Base-by-base conservation (phyloP, 2,888 invertebrate species). In the Eulithis testata region DNA sequence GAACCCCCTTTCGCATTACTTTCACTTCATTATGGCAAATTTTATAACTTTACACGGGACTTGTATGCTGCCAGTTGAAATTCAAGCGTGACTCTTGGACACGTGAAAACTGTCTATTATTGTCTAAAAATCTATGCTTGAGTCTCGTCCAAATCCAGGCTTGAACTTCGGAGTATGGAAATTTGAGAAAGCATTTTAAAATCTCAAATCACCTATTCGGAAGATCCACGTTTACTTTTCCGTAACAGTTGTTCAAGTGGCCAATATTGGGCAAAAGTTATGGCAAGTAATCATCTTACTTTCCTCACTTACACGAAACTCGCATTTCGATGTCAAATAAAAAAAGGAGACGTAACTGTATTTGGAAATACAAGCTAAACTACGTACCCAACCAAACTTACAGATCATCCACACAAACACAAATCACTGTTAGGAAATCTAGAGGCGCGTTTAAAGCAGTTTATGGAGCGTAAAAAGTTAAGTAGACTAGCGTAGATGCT, bases 401-500 rank as follows among this genome's bases (percentile, higher is more conserved):
- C 63, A 63, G 40, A 60, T 67, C 57, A 67, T 63, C 58, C 53
- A 27, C 51, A 45, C 12, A 65, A 54, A 49, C 61, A 54, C 37
- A 56, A 62, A 63, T 52, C 63, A 66, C 66, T 60, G 60, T 47
- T 51, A 51, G 58, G 60, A 56, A 63, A 62, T n/a, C 59, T 62
- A 59, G 49, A 47, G 53, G 21, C 45, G 40, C 60, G 60, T 57
- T 67, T 54, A 64, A 63, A 60, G 37, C 53, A 36, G 53, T 60
- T 67, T 67, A 54, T 67, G 60, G 67, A 63, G 67, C 60, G 67
- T 67, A 60, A 60, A 63, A 63, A 49, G 61, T 58, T 52, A 63
- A 67, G 60, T 57, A 60, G 59, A 61, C 63, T 54, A 50, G 21
- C 49, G 36, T 43, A 59, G 60, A 65, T 53, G 68, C 45, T 49